Evolutionary conservation across 1,140 invertebrate genomes (phyloP), one percentile per base, ranked within the genome.

Genomic region (Drosophila micromelanica): DNA sequence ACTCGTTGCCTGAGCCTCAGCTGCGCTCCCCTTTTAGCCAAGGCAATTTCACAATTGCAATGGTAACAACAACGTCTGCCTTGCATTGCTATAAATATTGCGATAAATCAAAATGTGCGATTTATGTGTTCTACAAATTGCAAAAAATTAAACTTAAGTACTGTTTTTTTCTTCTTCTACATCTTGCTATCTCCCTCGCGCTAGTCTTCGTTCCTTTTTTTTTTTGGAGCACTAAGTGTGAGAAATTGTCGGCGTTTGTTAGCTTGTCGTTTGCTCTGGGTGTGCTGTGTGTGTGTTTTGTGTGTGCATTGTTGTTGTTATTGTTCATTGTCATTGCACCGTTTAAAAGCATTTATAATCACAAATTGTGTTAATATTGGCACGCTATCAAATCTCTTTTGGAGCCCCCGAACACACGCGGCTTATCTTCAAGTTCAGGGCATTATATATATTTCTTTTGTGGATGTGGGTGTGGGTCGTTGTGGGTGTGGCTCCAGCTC

Each of bases 81-180:
- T 87, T 69, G 84, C 85, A 89, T 62, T 89, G 84, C 84, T 90
- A 89, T 89, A 89, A 89, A 89, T 89, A 89, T 89, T 89, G 85
- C 84, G 85, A 89, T 89, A 89, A 89, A 89, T 89, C 84, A 89
- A 89, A 89, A 89, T 85, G 84, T 89, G 84, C 84, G 84, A 89
- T 89, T 89, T 89, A 89, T 89, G 84, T 89, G 84, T 89, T 89
- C 84, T 89, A 89, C 84, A 89, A 89, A 89, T 89, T 89, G 84
- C 84, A 89, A 89, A 89, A 89, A 89, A 89, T 89, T 89, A 89
- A 89, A 89, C 85, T 89, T 89, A 89, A 89, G 85, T 89, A 89
- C 84, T 90, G 84, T 64, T 69, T 73, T 73, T 76, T 60, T 73
- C 20, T 23, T 75, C 17, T 7, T 40, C 59, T 60, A 59, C 38